These are phyloP conservation scores for Tenrec ecaudatus DNA, from an alignment of 2,113 vertebrate genomes.

Conservation along the genomic window DNA sequence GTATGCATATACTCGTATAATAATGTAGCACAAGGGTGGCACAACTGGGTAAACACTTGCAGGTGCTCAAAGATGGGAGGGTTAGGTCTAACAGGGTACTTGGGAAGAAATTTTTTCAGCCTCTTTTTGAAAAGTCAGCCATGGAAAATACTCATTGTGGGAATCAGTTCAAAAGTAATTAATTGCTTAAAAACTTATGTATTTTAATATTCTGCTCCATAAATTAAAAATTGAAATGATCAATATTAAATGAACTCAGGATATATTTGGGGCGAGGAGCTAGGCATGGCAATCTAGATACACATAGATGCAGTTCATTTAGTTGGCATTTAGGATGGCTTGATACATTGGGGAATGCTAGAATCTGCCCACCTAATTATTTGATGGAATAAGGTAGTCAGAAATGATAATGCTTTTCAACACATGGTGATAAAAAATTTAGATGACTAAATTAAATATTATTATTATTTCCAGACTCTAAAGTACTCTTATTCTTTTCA, in stretches of 20 bases:
- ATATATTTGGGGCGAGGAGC: not conserved
- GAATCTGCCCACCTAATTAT: not conserved
- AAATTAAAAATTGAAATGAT: not conserved
- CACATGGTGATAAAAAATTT: not conserved
- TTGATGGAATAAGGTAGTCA: not conserved
- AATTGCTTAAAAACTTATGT: not conserved
- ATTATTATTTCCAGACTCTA: not conserved
- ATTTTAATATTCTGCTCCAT: not conserved
- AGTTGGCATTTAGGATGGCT: not conserved
- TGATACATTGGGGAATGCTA: not conserved
- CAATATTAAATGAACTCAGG: not conserved
- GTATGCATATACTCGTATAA: not conserved
- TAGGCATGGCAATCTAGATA: not conserved
- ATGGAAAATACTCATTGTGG: not conserved
- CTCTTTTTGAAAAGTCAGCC: not conserved
- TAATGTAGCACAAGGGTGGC: not conserved
- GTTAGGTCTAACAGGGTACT: not conserved
- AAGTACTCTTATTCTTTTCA: not conserved
- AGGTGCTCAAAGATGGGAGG: not conserved
- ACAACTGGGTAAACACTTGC: not conserved
- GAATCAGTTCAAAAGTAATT: not conserved
- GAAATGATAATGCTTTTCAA: not conserved
- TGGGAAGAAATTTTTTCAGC: not conserved
- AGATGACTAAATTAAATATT: not conserved
- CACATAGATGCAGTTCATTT: not conserved